Evolutionary conservation across 2,888 invertebrate genomes (phyloP).

Genomic region (Aleiodes leptofemur): DNA sequence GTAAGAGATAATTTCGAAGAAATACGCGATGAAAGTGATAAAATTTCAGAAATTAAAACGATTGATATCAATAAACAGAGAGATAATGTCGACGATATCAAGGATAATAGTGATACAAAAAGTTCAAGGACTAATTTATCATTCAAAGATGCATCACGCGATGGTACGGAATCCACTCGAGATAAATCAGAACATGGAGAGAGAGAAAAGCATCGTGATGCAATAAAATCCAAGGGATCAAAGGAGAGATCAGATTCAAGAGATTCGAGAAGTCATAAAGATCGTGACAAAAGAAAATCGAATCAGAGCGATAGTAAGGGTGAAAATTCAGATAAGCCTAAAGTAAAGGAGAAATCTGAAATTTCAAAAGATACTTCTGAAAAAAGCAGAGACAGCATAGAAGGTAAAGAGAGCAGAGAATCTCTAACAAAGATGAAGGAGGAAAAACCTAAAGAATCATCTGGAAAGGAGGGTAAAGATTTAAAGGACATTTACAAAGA

Average conservation of each 20-base stretch:
- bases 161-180: conserved; percentile 64
- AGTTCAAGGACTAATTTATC: conserved; percentile 59
- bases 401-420: conserved; percentile 54
- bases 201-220: conserved; percentile 61
- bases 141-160: conserved; percentile 68
- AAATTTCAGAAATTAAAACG: conserved; percentile 54
- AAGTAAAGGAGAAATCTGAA: conserved; percentile 44
- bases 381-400: conserved; percentile 53
- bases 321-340: conserved; percentile 41
- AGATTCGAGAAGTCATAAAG: conserved; percentile 55
- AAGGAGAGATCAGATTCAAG: conserved; percentile 57
- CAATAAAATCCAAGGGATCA: conserved; percentile 57
- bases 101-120: conserved; percentile 59
- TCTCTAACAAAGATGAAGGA: conserved; percentile 53
- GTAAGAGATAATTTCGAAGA: conserved; percentile 68
- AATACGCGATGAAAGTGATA: conserved; percentile 64
- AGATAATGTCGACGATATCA: conserved; percentile 59
- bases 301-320: conserved; percentile 18
- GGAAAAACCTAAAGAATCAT: conserved; percentile 57
- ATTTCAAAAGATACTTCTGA: conserved; percentile 32
- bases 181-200: conserved; percentile 65
- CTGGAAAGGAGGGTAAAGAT: conserved; percentile 66
- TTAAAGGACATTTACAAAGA: conserved; percentile 73
- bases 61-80: conserved; percentile 60
- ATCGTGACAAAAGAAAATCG: conserved; percentile 38